Conservation (phyloP, 1,140 invertebrate species). For the Formica exsecta region DNA sequence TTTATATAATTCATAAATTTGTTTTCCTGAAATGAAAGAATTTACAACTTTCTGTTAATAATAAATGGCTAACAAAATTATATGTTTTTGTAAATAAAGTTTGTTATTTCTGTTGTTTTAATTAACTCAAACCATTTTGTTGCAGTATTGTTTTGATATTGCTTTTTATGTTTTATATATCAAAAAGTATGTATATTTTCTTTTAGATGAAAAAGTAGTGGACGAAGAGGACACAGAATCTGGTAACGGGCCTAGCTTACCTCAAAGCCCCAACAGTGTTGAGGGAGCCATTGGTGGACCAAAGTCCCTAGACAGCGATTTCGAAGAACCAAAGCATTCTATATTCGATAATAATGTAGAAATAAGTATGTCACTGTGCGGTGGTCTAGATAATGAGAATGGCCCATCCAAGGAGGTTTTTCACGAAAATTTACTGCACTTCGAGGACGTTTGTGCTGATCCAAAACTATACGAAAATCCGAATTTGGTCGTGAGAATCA, state of each 20-base stretch:
- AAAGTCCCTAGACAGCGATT: constrained; percentile 93
- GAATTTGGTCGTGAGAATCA: constrained; percentile 95
- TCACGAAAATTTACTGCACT: constrained; percentile 91
- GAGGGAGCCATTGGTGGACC: constrained; percentile 91
- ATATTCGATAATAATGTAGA: constrained; percentile 89
- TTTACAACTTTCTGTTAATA: neutral
- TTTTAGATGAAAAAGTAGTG: constrained; percentile 79
- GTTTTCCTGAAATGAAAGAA: neutral
- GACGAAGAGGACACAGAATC: constrained; percentile 97
- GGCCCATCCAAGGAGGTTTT: constrained; percentile 90
- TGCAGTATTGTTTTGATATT: constrained; percentile 18
- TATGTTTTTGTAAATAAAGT: constrained; percentile 18
- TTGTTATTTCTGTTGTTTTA: constrained; percentile 9
- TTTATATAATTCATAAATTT: constrained; percentile 2
- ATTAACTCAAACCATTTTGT: neutral
- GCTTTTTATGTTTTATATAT: constrained; percentile 13
- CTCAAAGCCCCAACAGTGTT: constrained; percentile 96
- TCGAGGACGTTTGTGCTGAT: constrained; percentile 94
- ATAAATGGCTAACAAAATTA: constrained; percentile 34
- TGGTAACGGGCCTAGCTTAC: constrained; percentile 96
- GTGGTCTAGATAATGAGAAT: constrained; percentile 89
- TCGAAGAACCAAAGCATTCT: constrained; percentile 90
- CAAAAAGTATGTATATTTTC: neutral
- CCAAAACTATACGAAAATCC: constrained; percentile 93
- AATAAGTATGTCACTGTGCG: constrained; percentile 93